Base-by-base conservation (phyloP, 2,888 invertebrate genomes). In the Cataglyphis livida region DNA sequence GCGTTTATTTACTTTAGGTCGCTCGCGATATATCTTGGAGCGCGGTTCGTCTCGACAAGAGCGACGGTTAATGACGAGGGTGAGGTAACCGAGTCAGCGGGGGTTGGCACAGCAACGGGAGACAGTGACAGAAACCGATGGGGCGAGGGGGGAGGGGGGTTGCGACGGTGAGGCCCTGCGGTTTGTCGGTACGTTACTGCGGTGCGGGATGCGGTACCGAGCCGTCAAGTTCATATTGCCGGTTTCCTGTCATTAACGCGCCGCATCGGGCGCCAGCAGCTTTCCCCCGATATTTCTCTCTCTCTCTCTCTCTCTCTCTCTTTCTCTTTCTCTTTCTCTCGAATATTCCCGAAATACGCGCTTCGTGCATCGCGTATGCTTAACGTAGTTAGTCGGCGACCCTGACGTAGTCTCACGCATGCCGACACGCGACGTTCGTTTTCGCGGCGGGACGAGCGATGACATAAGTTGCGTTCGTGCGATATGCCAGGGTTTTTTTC, bases 161-260 rank as follows among this genome's bases (percentile, higher is more conserved):
- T 10, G 51, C 82, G 76, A 81, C 73, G 88, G 62, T 54, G 82
- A 87, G 86, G 86, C 78, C 85, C 86, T 88, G 89, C 85, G 91
- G 89, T 91, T 87, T 85, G 88, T 88, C 87, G 89, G 88, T 90
- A 90, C 89, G 91, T 89, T 90, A 91, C 91, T 91, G 92, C 88
- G 91, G 90, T 86, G 85, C 88, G 87, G 90, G 90, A 91, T 91
- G 93, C 92, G 93, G 93, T 93, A 90, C 91, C 91, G 90, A 93
- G 92, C 93, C 93, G 94, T 94, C 94, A 94, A 93, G 93, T 93
- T 93, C 94, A 94, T 93, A 93, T 94, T 93, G 94, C 93, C 91
- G 92, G 93, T 93, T 93, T 94, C 94, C 94, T 93, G 94, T 93
- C 94, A 93, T 94, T 94, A 94, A 92, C 93, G 93, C 91, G 90